Base-by-base conservation (phyloP, 1,140 invertebrate genomes). In the Hyles euphorbiae region DNA sequence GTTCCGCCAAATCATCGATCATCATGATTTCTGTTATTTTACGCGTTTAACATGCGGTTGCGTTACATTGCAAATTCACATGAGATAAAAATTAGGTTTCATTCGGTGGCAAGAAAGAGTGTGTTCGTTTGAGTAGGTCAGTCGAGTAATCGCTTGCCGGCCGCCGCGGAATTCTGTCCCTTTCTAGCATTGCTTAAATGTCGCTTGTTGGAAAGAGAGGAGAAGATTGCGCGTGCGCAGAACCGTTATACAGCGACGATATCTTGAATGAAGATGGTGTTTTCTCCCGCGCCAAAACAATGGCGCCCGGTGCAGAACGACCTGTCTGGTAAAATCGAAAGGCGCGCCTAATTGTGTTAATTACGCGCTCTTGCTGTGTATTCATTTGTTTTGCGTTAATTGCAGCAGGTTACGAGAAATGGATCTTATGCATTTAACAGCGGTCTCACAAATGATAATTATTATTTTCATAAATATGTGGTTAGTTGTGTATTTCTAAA, bases 271-370 rank as follows among this genome's bases (percentile, higher is more conserved):
- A 81, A 85, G 78, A 83, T 83, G 74, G 79, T 72, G 81, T 82
- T 88, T 88, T 88, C 85, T 86, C 85, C 73, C 85, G 80, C 81
- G 75, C 79, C 81, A 86, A 82, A 86, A 88, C 85, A 86, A 84
- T 81, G 76, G 72, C 76, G 72, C 70, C 69, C 65, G 65, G 56
- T 70, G 72, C 69, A 70, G 74, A 74, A 71, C 64, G 68, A 75
- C 61, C 70, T 72, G 68, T 72, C 66, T 74, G 72, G 75, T 76
- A 77, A 83, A 86, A 83, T 81, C 80, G 77, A 81, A 83, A 83
- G 81, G 76, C 67, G 65, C 60, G 8, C 45, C 60, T 77, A 70
- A 78, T 78, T 76, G 73, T 66, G 60, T 74, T 82, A 80, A 80
- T 82, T 78, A 71, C 48, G 51, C 61, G 61, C 65, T 62, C 56